Conservation (phyloP, 2,888 invertebrate genomes). For the Chymomyza caudatula region DNA sequence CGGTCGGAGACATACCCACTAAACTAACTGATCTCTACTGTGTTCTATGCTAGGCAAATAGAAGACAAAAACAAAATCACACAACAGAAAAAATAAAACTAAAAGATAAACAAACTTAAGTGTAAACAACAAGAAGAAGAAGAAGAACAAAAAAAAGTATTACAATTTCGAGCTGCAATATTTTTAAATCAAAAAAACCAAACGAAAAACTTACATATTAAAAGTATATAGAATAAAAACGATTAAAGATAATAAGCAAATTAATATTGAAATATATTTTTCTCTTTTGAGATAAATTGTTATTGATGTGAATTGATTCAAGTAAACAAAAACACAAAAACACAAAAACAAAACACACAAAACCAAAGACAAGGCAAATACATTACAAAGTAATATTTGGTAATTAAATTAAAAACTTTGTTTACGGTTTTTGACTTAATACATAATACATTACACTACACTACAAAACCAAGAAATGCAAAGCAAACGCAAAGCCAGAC, state of each 20-base stretch:
- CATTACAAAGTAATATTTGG: constrained; percentile 17
- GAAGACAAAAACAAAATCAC: constrained; percentile 27
- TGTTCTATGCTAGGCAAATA: constrained; percentile 62
- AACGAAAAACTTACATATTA: constrained; percentile 20
- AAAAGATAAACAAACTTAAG: constrained; percentile 35
- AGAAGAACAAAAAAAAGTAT: too few relatives aligned
- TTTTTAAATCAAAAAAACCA: constrained; percentile 64
- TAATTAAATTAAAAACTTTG: neutral
- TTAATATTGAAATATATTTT: constrained; percentile 73
- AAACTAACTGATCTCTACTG: constrained; percentile 71
- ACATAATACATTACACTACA: constrained; percentile 43
- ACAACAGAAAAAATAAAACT: constrained; percentile 36
- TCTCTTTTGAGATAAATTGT: constrained; percentile 74
- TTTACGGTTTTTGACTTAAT: neutral
- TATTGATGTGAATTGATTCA: constrained; percentile 69
- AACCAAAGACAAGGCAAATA: constrained; percentile 32
- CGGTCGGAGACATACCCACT: neutral
- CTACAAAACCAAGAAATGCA: constrained; percentile 25
- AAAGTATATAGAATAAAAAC: constrained; percentile 13
- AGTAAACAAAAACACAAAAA: constrained; percentile 19
- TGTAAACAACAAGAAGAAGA: too few relatives aligned
- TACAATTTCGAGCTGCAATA: constrained; percentile 71
- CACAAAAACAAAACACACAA: too few relatives aligned
- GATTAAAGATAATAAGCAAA: constrained; percentile 47
- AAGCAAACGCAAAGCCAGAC: constrained; percentile 52